Evolutionary conservation across 2,888 invertebrate genomes (phyloP), one percentile per base, ranked within the genome.

Genomic region (Priocnemis perturbator): DNA sequence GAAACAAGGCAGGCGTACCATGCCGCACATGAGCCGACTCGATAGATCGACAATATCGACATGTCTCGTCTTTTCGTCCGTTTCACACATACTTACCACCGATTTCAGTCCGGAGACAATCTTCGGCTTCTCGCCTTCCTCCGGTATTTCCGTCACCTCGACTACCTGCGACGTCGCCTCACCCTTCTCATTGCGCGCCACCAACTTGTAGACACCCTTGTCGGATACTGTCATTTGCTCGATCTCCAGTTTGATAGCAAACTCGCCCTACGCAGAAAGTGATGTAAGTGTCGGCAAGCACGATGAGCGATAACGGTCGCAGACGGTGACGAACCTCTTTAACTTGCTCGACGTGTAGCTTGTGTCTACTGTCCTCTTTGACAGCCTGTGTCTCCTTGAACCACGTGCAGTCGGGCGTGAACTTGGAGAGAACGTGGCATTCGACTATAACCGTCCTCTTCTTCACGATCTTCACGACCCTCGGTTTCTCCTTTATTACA

Each of bases 361-460:
- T 93, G 87, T 95, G 96, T 79, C 95, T 92, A 45, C 92, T 91
- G 88, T 94, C 96, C 86, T 96, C 94, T 81, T 90, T 93, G 53
- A 97, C 95, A 20, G 94, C 94, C 79, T 91, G 92, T 19, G 93
- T 90, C 90, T 98, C 98, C 87, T 97, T 97, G 90, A 93, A 97
- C 98, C 98, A 98, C 50, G 95, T 95, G 87, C 97, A 96, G 76
- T 95, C 93, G 9, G 98, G 98, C 83, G 96, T 95, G 87, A 97
- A 97, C 90, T 96, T 96, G 82, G 97, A 97, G 88, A 96, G 94
- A 72, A 98, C 96, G 88, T 94, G 94, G 89, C 98, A 97, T 90
- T 98, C 97, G 88, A 98, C 96, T 80, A 98, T 93, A 79, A 98
- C 95, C 81, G 96, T 96, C 88, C 95, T 95, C 91, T 96, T 97